These are phyloP conservation scores for Drosophila equinoxialis DNA, from an alignment of 1,140 invertebrate species.

Conservation along the genomic window DNA sequence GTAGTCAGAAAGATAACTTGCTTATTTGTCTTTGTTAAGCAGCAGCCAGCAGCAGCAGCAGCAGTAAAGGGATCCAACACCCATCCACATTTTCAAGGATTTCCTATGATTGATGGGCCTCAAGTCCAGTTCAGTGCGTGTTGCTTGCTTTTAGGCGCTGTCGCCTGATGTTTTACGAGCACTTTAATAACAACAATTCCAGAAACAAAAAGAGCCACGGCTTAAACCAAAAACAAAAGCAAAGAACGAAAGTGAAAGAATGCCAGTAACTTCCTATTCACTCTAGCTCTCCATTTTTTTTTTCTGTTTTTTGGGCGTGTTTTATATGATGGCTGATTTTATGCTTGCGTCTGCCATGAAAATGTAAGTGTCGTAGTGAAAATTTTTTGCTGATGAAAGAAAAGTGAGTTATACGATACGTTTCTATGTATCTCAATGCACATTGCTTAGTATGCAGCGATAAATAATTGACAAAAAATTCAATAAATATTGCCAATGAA, in stretches of 20 bases:
- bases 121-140: constrained; percentile 37
- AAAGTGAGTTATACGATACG: constrained; percentile 64
- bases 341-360: constrained; percentile 68
- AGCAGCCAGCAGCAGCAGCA: constrained; percentile 38
- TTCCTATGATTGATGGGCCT: constrained; percentile 67
- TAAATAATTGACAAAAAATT: background rate
- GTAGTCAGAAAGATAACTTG: constrained; percentile 36
- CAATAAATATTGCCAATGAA: too few species aligned
- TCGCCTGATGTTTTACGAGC: constrained; percentile 61
- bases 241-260: constrained; percentile 4
- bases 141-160: constrained; percentile 60
- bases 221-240: constrained; percentile 61
- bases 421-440: background rate
- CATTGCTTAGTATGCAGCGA: background rate
- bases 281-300: background rate
- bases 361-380: constrained; percentile 77
- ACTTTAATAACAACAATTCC: constrained; percentile 49
- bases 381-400: constrained; percentile 75
- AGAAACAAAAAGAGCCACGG: constrained; percentile 44
- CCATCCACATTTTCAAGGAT: constrained; percentile 10
- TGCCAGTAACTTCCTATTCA: constrained; percentile 51
- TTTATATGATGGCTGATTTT: constrained; percentile 71
- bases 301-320: constrained; percentile 19
- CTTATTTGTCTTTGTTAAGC: constrained; percentile 72
- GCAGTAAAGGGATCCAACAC: background rate